Evolutionary conservation across 2,888 invertebrate species (phyloP), one percentile per base, ranked within the genome.

Genomic region (Pristionchus maxplancki): DNA sequence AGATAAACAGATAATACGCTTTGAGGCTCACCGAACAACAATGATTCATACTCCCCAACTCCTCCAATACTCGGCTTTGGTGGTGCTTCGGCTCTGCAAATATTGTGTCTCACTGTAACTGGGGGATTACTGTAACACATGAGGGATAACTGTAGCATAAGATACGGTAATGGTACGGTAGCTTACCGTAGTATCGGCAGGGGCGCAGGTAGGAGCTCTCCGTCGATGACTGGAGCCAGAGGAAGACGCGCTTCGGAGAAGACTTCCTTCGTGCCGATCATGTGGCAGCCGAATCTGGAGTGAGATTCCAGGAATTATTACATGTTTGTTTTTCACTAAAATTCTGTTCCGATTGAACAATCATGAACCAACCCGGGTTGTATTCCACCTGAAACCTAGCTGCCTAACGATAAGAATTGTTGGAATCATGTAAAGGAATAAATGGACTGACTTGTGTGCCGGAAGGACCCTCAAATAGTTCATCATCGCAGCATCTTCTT

Each of bases 191-290:
- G 53, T 53, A 89, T 31, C 15, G 58, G 17, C 8, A 89, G 53
- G 17, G 90, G 85, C 62, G 89, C 88, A 1, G 94, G 94, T 13
- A 94, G 90, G 31, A 94, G 89, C 20, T 94, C 94, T 31, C 93
- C 94, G 86, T 94, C 94, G 82, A 94, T 90, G 50, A 94, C 93
- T 11, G 94, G 94, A 0, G 93, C 91, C 17, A 94, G 89, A 0
- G 93, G 92, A 11, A 94, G 90, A 15, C 91, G 89, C 28, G 91
- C 89, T 40, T 93, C 92, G 24, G 90, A 89, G 89, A 94, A 92
- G 24, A 93, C 90, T 28, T 90, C 89, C 17, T 90, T 88, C 50
- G 89, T 90, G 40, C 92, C 92, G 81, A 92, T 91, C 93, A 93
- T 91, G 40, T 91, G 90, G 53, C 90, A 89, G n/a, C 90, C 91